Evolutionary conservation across 2,113 vertebrate species (phyloP).

Genomic region (Motacilla alba): DNA sequence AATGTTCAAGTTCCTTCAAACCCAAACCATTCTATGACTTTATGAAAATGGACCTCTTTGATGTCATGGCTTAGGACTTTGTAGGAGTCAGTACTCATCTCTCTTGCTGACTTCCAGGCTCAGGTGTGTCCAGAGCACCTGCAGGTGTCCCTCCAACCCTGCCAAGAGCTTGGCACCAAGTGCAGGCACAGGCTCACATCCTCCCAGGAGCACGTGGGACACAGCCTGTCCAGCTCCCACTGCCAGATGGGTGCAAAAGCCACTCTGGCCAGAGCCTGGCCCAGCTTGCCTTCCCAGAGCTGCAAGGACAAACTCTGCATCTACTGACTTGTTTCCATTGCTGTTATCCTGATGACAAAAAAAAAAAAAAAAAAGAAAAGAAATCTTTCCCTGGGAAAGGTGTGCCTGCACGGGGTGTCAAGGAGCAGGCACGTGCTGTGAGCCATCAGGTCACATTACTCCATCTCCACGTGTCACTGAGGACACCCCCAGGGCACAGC

Average conservation of each 20-base stretch:
- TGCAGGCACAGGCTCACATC: not conserved
- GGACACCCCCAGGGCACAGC: not conserved
- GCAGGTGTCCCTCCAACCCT: not conserved
- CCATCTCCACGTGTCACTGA: not conserved
- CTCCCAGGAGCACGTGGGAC: rapidly evolving
- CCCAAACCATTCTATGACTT: not conserved
- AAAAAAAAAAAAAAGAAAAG: not conserved
- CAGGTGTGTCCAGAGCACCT: not conserved
- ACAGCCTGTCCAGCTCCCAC: not conserved
- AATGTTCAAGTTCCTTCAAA: not conserved
- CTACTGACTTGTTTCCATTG: not conserved
- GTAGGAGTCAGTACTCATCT: not conserved
- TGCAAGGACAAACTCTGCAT: not conserved
- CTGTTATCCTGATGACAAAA: not conserved
- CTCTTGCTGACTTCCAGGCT: not conserved
- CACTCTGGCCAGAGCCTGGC: not conserved
- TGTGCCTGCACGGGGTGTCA: not conserved
- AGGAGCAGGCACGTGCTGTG: not conserved
- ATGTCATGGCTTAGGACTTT: not conserved
- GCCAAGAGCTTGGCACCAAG: not conserved
- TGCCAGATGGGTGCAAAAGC: not conserved
- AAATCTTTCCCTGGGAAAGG: not conserved
- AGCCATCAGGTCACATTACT: not conserved
- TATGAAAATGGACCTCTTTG: not conserved
- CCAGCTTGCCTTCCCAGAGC: not conserved